These are phyloP conservation scores for Microctenopoma stevenorrisi DNA, from an alignment of 2,797 vertebrate species.

Conservation along the genomic window DNA sequence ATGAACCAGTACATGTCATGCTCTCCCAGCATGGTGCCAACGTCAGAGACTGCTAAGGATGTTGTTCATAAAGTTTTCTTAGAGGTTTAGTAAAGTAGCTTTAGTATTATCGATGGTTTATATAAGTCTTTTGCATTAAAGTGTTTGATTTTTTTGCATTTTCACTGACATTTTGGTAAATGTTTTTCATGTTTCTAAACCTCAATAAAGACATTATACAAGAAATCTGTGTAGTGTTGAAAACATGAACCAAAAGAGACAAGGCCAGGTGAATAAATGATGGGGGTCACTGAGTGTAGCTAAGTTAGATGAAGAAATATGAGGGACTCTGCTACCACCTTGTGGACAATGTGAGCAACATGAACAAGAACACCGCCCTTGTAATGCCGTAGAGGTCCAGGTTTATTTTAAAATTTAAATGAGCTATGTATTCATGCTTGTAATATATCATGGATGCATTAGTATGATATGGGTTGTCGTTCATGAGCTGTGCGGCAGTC, in stretches of 20 bases:
- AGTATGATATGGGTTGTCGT: too few species aligned
- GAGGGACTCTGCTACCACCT: constrained; percentile 29
- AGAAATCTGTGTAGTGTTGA: constrained; percentile 40
- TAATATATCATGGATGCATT: too few species aligned
- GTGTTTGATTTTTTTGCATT: constrained; percentile 51
- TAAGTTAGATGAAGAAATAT: not conserved
- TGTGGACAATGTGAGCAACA: constrained; percentile 22
- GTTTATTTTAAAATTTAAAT: not conserved
- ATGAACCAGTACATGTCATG: constrained; percentile 24
- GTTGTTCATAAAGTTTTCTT: constrained; percentile 40
- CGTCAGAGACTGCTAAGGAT: constrained; percentile 49
- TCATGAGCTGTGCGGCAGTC: too few species aligned
- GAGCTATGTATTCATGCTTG: too few species aligned
- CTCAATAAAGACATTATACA: constrained; percentile 66
- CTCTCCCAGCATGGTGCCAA: constrained; percentile 68
- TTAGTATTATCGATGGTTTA: constrained; percentile 57
- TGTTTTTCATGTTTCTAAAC: constrained; percentile 73
- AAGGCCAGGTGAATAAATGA: not conserved
- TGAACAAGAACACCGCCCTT: not conserved
- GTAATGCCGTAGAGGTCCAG: not conserved
- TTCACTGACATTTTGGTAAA: constrained; percentile 61
- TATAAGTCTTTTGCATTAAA: constrained; percentile 60
- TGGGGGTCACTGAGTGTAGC: not conserved
- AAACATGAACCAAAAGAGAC: not conserved
- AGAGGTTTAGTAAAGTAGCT: constrained; percentile 36